These are phyloP conservation scores for Capreolus pygargus DNA, from an alignment of 2,113 vertebrate genomes.

Conservation along the genomic window DNA sequence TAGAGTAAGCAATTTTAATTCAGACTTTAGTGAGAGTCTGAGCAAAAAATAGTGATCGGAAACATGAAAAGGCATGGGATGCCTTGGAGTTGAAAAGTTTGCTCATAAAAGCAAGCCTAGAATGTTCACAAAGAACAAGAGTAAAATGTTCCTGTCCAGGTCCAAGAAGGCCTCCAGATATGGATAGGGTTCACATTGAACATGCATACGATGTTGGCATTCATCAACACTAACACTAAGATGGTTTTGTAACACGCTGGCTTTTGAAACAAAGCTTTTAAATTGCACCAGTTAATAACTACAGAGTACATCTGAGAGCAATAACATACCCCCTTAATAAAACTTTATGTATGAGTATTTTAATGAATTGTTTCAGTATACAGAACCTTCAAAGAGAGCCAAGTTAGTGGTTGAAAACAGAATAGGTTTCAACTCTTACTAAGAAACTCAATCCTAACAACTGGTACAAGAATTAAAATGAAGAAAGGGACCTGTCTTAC, in stretches of 20 bases:
- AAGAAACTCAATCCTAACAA: constrained; percentile 61
- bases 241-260: not conserved
- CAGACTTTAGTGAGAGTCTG: not conserved
- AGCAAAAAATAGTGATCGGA: not conserved
- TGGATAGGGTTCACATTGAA: not conserved
- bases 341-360: constrained; percentile 57
- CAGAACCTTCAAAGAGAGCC: constrained; percentile 51
- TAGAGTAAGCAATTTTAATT: not conserved
- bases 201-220: not conserved
- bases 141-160: not conserved
- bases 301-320: not conserved
- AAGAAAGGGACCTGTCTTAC: not conserved
- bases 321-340: constrained; percentile 51
- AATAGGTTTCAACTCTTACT: constrained; percentile 52
- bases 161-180: not conserved
- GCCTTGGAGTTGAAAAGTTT: not conserved
- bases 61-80: not conserved
- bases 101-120: not conserved
- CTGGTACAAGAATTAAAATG: constrained; percentile 39
- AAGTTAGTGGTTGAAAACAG: constrained; percentile 53
- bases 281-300: constrained; percentile 24
- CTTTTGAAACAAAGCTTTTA: constrained; percentile 57
- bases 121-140: not conserved
- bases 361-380: constrained; percentile 41
- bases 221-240: not conserved